phyloP scores from a whole-genome alignment of 2,888 invertebrate genomes.

The Caenorhabditis drosophilae region DNA sequence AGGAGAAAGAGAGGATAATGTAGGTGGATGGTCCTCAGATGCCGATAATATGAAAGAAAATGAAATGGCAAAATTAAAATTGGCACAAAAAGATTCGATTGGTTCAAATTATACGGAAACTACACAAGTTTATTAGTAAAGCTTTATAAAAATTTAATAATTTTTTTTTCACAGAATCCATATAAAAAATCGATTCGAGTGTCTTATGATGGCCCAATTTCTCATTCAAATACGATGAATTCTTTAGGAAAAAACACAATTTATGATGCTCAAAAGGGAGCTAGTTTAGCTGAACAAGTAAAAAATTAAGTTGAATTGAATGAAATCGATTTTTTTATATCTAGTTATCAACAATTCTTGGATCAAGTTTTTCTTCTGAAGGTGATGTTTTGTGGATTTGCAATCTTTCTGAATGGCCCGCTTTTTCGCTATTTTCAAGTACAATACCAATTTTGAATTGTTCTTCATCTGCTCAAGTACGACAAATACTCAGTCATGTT shows the following conservation, averaged over 20 bases:
- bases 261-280: conserved; percentile 16
- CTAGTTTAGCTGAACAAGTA: conserved; percentile 22
- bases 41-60: conserved; percentile 27
- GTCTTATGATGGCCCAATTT: not conserved
- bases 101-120: conserved; percentile 15
- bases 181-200: not conserved
- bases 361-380: conserved; percentile 12
- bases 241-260: conserved; percentile 12
- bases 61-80: not conserved
- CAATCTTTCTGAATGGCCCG: conserved; percentile 20
- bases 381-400: conserved; percentile 34
- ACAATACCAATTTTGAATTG: conserved; percentile 55
- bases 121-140: no score
- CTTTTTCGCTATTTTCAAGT: conserved; percentile 24
- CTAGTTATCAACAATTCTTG: conserved; percentile 19
- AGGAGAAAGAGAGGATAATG: conserved; percentile 28
- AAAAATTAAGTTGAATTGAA: not conserved
- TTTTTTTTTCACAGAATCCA: conserved; percentile 11
- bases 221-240: not conserved
- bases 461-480: conserved; percentile 42
- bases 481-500: conserved; percentile 52
- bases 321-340: no score
- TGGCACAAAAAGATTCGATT: conserved; percentile 25
- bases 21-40: conserved; percentile 32
- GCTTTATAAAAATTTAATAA: not conserved